Conservation (phyloP, 2,797 vertebrate genomes). For the Sylvia borin region DNA sequence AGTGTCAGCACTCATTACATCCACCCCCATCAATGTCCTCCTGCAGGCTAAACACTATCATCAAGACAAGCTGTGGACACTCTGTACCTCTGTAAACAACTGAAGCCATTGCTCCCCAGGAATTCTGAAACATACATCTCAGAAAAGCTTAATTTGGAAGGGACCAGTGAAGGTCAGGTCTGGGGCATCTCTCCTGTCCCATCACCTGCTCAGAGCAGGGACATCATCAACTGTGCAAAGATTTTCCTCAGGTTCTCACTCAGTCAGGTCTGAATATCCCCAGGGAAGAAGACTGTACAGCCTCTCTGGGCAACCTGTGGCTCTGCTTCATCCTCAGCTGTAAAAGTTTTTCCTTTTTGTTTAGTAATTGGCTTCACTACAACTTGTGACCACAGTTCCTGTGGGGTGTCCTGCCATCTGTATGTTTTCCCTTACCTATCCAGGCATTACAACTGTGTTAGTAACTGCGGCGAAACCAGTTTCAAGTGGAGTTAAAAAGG, state of each 20-base stretch:
- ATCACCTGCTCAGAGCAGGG: background rate
- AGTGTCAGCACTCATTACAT: background rate
- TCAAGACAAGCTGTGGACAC: background rate
- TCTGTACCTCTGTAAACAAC: background rate
- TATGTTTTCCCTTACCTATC: background rate
- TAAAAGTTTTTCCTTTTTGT: background rate
- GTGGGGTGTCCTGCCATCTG: rapidly evolving
- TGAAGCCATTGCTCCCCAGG: background rate
- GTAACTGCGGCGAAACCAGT: background rate
- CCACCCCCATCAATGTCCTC: background rate
- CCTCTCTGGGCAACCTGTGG: rapidly evolving
- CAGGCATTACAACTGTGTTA: background rate
- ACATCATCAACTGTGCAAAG: rapidly evolving
- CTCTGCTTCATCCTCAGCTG: background rate
- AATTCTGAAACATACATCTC: background rate
- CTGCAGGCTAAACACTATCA: background rate
- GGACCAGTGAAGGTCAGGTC: background rate
- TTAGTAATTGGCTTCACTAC: background rate
- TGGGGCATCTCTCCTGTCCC: background rate
- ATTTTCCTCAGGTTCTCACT: background rate
- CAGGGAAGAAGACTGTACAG: background rate
- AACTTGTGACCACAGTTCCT: background rate
- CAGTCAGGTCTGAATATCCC: background rate
- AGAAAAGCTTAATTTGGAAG: background rate
- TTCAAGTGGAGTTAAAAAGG: background rate